A percentile compares a stretch with the other conserved stretches of the same genome.
phyloP scores from a whole-genome alignment of 2,888 invertebrate species.

The Mythimna lalbum region DNA sequence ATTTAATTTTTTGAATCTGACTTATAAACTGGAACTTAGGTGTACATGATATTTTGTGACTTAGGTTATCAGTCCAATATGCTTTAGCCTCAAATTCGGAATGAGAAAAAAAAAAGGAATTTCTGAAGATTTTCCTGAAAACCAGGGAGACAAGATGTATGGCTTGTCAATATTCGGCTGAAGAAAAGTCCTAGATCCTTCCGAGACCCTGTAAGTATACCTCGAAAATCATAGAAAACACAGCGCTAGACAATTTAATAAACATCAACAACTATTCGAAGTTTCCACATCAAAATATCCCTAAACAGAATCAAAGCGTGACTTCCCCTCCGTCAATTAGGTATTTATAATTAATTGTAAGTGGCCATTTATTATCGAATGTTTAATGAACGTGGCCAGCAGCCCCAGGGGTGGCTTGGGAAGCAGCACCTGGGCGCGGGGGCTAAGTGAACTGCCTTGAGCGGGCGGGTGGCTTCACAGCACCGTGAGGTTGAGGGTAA shows the following conservation, averaged over 20 bases:
- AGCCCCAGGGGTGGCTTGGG: constrained; percentile 41
- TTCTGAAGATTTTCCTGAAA: neutral
- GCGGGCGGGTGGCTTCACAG: constrained; percentile 29
- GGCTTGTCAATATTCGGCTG: neutral
- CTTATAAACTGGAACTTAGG: too few species aligned
- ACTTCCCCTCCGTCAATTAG: constrained; percentile 46
- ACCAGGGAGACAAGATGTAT: too few species aligned
- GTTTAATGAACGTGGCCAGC: constrained; percentile 48
- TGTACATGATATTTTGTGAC: neutral
- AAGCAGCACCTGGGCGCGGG: constrained; percentile 48
- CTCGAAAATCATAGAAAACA: neutral
- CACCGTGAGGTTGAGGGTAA: constrained; percentile 2
- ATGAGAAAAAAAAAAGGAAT: neutral
- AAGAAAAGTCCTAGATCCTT: neutral
- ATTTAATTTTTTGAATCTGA: neutral
- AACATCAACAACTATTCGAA: constrained; percentile 6
- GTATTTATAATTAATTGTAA: constrained; percentile 59
- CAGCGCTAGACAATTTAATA: constrained; percentile 3
- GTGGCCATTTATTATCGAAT: constrained; percentile 63
- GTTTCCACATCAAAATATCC: constrained; percentile 44
- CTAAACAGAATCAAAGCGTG: constrained; percentile 58
- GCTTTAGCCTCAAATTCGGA: neutral
- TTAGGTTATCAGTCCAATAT: neutral
- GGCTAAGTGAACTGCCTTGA: constrained; percentile 25
- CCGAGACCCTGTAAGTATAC: too few species aligned